These are phyloP conservation scores for Pseudochromis fuscus DNA, from an alignment of 2,797 vertebrate species.

Conservation along the genomic window DNA sequence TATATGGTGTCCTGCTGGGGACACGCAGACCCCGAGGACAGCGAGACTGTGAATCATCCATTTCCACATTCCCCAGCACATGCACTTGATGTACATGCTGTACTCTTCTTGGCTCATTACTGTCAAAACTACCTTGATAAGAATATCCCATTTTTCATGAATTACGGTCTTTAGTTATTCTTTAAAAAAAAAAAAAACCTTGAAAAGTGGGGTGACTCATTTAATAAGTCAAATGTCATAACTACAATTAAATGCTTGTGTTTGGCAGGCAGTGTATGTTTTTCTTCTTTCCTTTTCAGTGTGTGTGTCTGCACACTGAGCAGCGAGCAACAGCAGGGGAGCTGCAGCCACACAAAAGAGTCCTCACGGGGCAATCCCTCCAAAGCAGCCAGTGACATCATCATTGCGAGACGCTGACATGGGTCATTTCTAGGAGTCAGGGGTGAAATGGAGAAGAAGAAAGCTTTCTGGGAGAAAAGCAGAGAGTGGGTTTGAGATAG, in stretches of 20 bases:
- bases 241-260: conserved; percentile 60
- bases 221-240: conserved; percentile 62
- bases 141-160: conserved; percentile 53
- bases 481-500: conserved; percentile 40
- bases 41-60: conserved; percentile 65
- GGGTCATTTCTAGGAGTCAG: conserved; percentile 77
- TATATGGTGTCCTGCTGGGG: conserved; percentile 68
- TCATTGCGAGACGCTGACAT: conserved; percentile 79
- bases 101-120: conserved; percentile 64
- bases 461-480: conserved; percentile 53
- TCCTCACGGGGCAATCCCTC: conserved; percentile 73
- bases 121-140: conserved; percentile 56
- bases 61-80: conserved; percentile 51
- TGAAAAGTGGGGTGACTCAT: conserved; percentile 41
- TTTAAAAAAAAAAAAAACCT: conserved; percentile 53
- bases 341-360: conserved; percentile 68
- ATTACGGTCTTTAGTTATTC: conserved; percentile 60
- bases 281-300: conserved; percentile 24
- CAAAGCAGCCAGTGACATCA: conserved; percentile 79
- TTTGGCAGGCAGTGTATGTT: conserved; percentile 46
- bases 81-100: conserved; percentile 60
- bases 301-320: conserved; percentile 49
- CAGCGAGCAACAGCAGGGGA: conserved; percentile 69
- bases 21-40: conserved; percentile 64
- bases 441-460: conserved; percentile 77